Percentiles rank a stretch among this genome's conserved stretches.
These are phyloP conservation scores for Brevipalpus yothersi DNA, from an alignment of 1,140 invertebrate genomes.

Conservation along the genomic window DNA sequence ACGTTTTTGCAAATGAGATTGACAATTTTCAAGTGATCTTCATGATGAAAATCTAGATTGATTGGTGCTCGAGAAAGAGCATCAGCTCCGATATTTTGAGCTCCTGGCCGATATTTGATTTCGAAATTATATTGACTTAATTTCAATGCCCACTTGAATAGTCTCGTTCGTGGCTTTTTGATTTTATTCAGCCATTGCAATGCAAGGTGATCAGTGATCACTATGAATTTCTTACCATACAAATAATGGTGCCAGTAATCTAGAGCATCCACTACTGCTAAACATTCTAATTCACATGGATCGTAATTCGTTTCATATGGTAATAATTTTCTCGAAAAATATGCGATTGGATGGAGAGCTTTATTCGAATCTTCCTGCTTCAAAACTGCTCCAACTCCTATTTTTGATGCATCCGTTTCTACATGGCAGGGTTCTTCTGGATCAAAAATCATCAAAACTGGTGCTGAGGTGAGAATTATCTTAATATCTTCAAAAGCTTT, in stretches of 20 bases:
- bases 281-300: slow-evolving; percentile 27
- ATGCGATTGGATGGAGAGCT: slow-evolving; percentile 22
- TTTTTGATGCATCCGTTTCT: slow-evolving; percentile 17
- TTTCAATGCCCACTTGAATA: neutral
- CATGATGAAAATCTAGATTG: neutral
- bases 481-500: slow-evolving; percentile 20
- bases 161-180: neutral
- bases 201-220: slow-evolving; percentile 25
- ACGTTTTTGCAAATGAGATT: neutral
- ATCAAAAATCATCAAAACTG: slow-evolving; percentile 6
- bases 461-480: slow-evolving; percentile 11
- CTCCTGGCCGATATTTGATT: neutral
- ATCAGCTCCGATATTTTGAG: neutral
- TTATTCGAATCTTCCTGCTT: slow-evolving; percentile 19
- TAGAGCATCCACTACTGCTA: slow-evolving; percentile 23
- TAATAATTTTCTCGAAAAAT: slow-evolving; percentile 20
- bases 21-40: too few relatives aligned
- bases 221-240: slow-evolving; percentile 19
- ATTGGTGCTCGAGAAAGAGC: neutral
- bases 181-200: slow-evolving; percentile 11
- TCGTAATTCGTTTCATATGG: slow-evolving; percentile 24
- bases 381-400: slow-evolving; percentile 24
- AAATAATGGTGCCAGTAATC: slow-evolving; percentile 26
- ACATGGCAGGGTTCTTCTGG: neutral
- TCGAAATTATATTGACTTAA: neutral